Conservation (phyloP, 2,113 vertebrate genomes). For the Climacteris rufus region DNA sequence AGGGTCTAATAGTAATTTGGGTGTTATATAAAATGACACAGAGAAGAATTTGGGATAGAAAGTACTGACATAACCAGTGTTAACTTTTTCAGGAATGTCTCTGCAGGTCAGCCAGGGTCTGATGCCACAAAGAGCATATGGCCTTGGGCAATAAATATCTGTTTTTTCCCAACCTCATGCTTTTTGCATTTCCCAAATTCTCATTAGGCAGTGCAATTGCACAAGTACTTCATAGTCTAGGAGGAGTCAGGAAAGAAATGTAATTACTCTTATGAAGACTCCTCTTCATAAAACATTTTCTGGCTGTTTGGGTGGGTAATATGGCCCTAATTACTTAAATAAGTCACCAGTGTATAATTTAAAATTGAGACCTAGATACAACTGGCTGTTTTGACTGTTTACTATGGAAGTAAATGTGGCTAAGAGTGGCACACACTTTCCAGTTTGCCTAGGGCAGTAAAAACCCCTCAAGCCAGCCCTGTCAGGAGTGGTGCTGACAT, state of each 20-base stretch:
- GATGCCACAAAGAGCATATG: not conserved
- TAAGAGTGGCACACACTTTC: not conserved
- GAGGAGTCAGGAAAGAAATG: not conserved
- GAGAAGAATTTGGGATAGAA: not conserved
- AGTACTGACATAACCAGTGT: not conserved
- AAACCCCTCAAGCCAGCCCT: slow-evolving; percentile 50
- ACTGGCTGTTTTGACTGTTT: slow-evolving; percentile 41
- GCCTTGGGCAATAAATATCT: slow-evolving; percentile 1
- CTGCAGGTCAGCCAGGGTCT: not conserved
- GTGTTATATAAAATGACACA: not conserved
- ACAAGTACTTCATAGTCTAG: not conserved
- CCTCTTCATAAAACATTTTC: not conserved
- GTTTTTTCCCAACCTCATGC: not conserved
- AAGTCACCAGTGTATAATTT: not conserved
- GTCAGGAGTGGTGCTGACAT: slow-evolving; percentile 40
- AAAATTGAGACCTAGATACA: not conserved
- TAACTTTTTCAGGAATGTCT: not conserved
- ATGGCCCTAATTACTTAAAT: slow-evolving; percentile 9
- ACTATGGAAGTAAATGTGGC: not conserved
- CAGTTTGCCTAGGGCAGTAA: slow-evolving; percentile 49
- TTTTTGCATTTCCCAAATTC: not conserved
- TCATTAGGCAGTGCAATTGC: not conserved
- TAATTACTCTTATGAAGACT: not conserved
- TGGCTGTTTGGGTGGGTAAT: not conserved
- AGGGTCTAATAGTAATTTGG: not conserved